Conservation (phyloP, 2,888 invertebrate genomes). For the Caenorhabditis virilis region DNA sequence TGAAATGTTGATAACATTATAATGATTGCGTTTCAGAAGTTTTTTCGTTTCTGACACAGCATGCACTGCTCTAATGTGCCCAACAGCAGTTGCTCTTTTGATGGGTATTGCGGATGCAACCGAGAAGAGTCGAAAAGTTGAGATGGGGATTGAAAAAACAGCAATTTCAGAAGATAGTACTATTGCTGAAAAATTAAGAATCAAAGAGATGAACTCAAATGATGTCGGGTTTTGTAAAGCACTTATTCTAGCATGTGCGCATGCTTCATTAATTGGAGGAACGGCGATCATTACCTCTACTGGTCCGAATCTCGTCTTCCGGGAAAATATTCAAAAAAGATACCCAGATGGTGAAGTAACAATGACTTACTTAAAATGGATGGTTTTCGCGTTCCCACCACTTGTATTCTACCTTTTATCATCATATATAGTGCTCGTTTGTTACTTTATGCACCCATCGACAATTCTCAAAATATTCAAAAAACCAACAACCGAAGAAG, state of each 20-base stretch:
- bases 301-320: slow-evolving; percentile 47
- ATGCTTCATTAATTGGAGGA: slow-evolving; percentile 48
- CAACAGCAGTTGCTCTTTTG: slow-evolving; percentile 84
- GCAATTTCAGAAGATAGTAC: not conserved
- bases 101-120: slow-evolving; percentile 34
- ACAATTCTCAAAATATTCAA: slow-evolving; percentile 20
- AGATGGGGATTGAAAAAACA: slow-evolving; percentile 1
- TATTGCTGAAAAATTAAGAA: slow-evolving; percentile 13
- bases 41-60: slow-evolving; percentile 63
- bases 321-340: slow-evolving; percentile 39
- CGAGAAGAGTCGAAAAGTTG: slow-evolving; percentile 15
- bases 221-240: slow-evolving; percentile 37
- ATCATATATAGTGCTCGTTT: slow-evolving; percentile 41
- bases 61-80: slow-evolving; percentile 85
- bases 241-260: slow-evolving; percentile 42
- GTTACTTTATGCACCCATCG: slow-evolving; percentile 32
- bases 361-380: slow-evolving; percentile 49
- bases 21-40: too few relatives aligned
- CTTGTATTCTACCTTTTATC: slow-evolving; percentile 40
- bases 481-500: slow-evolving; percentile 12
- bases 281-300: slow-evolving; percentile 49
- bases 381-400: slow-evolving; percentile 47
- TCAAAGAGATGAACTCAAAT: slow-evolving; percentile 16
- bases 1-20: too few relatives aligned
- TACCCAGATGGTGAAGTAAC: slow-evolving; percentile 34